Percentiles rank a stretch among this genome's conserved stretches.
These are phyloP conservation scores for Harpagifer antarcticus DNA, from an alignment of 2,797 vertebrate genomes.

Conservation along the genomic window DNA sequence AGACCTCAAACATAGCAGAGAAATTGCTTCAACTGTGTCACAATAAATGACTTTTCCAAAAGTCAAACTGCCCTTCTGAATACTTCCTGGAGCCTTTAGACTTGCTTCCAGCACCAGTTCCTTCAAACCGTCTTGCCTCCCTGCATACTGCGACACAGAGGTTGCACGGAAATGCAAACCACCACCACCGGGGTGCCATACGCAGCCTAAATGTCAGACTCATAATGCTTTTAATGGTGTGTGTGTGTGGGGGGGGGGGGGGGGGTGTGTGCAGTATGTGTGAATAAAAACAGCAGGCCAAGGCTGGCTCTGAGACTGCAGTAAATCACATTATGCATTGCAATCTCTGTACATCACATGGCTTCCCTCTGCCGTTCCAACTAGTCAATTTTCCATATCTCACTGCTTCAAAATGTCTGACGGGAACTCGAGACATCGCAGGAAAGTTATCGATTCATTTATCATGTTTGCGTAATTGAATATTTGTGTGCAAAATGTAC, in stretches of 20 bases:
- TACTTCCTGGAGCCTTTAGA: neutral
- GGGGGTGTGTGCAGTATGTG: slow-evolving; percentile 43
- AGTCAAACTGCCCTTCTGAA: neutral
- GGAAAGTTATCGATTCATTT: slow-evolving; percentile 18
- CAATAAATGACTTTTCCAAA: slow-evolving; percentile 45
- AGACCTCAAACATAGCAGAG: neutral
- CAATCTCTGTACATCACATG: slow-evolving; percentile 69
- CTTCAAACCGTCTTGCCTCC: slow-evolving; percentile 11
- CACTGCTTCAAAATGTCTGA: slow-evolving; percentile 20
- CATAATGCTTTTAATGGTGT: slow-evolving; percentile 62
- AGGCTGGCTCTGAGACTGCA: slow-evolving; percentile 59
- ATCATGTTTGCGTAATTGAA: slow-evolving; percentile 22
- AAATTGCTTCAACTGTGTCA: slow-evolving; percentile 43
- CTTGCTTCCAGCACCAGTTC: slow-evolving; percentile 3
- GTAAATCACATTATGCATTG: slow-evolving; percentile 74
- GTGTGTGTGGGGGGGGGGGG: neutral
- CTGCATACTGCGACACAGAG: slow-evolving; percentile 7
- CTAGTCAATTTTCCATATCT: slow-evolving; percentile 34
- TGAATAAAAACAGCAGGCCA: slow-evolving; percentile 65
- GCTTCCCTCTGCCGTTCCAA: slow-evolving; percentile 45
- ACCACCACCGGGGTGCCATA: slow-evolving; percentile 51
- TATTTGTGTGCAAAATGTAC: slow-evolving; percentile 16
- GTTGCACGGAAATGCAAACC: slow-evolving; percentile 48
- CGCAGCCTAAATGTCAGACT: slow-evolving; percentile 75
- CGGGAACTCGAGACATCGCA: slow-evolving; percentile 12